Conservation (phyloP, 2,113 vertebrate species). For the Takifugu bimaculatus region DNA sequence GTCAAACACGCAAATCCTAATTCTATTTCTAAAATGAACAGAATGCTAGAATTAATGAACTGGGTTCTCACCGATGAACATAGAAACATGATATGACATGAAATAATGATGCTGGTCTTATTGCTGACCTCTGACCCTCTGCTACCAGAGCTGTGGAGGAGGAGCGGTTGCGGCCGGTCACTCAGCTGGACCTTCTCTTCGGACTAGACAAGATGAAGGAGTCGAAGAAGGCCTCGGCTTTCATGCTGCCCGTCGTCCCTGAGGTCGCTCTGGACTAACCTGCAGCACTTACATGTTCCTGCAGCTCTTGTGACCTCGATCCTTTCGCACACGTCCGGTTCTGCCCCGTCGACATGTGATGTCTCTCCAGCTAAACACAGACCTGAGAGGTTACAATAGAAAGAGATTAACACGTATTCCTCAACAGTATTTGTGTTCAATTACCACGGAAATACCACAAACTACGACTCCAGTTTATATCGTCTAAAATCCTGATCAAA, state of each 20-base stretch:
- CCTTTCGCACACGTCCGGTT: too few relatives aligned
- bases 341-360: too few relatives aligned
- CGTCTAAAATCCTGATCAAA: too few relatives aligned
- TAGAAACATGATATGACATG: too few relatives aligned
- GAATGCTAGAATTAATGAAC: too few relatives aligned
- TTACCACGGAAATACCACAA: constrained; percentile 19
- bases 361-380: background rate
- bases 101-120: background rate
- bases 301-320: too few relatives aligned
- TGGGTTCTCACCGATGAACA: too few relatives aligned
- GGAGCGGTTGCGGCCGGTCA: constrained; percentile 70
- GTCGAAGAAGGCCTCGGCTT: constrained; percentile 65
- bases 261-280: constrained; percentile 72
- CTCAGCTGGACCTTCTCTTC: constrained; percentile 78
- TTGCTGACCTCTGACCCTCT: constrained; percentile 16
- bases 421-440: constrained; percentile 11
- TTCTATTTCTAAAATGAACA: background rate
- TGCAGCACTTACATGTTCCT: too few relatives aligned
- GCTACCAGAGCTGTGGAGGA: constrained; percentile 59
- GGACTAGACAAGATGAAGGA: constrained; percentile 80
- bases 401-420: too few relatives aligned
- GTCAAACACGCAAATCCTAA: too few relatives aligned
- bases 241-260: constrained; percentile 26
- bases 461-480: background rate
- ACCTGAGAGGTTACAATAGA: too few relatives aligned